phyloP scores from a whole-genome alignment of 2,888 invertebrate genomes.

The Elgonia sp. region DNA sequence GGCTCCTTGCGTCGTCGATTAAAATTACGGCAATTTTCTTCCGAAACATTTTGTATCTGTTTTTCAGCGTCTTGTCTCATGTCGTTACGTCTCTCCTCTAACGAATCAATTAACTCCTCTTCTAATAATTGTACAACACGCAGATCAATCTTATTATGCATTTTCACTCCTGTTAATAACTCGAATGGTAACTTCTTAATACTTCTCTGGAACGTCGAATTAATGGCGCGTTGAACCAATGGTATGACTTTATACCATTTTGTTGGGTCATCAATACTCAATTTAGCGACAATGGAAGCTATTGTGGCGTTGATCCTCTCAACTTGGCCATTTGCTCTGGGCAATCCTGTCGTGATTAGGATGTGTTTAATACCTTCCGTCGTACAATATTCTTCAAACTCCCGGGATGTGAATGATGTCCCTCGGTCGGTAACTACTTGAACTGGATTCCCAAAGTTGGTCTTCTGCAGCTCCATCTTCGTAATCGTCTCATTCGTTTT shows the following conservation, averaged over 20 bases:
- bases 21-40: no score
- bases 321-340: slow-evolving; percentile 17
- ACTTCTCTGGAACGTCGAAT: slow-evolving; percentile 79
- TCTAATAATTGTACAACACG: slow-evolving; percentile 24
- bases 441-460: slow-evolving; percentile 83
- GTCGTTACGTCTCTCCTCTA: no score
- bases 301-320: slow-evolving; percentile 77
- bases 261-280: slow-evolving; percentile 76
- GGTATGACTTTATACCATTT: slow-evolving; percentile 80
- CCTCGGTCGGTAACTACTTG: slow-evolving; percentile 83
- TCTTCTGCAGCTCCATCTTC: slow-evolving; percentile 80
- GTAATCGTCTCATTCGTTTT: slow-evolving; percentile 69
- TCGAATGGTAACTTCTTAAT: slow-evolving; percentile 70
- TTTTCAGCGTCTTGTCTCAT: no score
- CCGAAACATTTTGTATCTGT: no score
- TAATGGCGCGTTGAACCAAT: slow-evolving; percentile 77
- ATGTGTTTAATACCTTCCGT: slow-evolving; percentile 3
- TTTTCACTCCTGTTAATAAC: slow-evolving; percentile 7
- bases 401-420: slow-evolving; percentile 15
- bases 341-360: slow-evolving; percentile 7
- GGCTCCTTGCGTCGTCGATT: no score
- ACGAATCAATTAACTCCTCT: neutral
- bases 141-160: slow-evolving; percentile 29
- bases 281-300: neutral
- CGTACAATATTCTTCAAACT: slow-evolving; percentile 63